A percentile compares a stretch with the other conserved stretches of the same genome.
phyloP scores from a whole-genome alignment of 2,797 vertebrate genomes.

The Neostethus bicornis region DNA sequence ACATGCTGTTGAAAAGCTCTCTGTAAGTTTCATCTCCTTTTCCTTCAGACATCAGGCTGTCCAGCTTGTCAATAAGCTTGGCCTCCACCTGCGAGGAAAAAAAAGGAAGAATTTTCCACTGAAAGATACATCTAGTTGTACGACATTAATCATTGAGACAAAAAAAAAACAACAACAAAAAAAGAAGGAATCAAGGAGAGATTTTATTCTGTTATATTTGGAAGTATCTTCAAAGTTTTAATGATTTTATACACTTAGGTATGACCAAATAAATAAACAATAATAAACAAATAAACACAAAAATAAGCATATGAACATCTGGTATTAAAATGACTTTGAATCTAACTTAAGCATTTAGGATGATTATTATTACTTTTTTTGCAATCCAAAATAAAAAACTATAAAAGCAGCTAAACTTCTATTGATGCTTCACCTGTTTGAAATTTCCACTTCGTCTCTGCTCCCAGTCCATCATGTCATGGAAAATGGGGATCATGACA shows the following conservation, averaged over 20 bases:
- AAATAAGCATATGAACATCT: too few species aligned
- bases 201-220: too few species aligned
- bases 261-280: too few species aligned
- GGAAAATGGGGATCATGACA: constrained; percentile 99
- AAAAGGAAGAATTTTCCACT: neutral
- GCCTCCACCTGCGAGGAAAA: constrained; percentile 90
- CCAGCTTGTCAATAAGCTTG: constrained; percentile 97
- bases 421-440: constrained; percentile 97
- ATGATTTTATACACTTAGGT: too few species aligned
- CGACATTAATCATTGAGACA: neutral
- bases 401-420: neutral
- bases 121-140: constrained; percentile 3
- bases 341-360: too few species aligned
- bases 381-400: too few species aligned
- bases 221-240: too few species aligned
- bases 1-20: constrained; percentile 83
- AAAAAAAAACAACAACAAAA: neutral
- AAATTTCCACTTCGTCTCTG: constrained; percentile 96
- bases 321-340: too few species aligned
- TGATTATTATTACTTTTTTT: too few species aligned
- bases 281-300: too few species aligned
- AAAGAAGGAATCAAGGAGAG: too few species aligned
- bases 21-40: constrained; percentile 98
- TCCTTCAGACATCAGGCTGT: constrained; percentile 98
- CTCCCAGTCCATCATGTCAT: constrained; percentile 99